phyloP scores from a whole-genome alignment of 1,140 invertebrate species.

The Dinoponera quadriceps region DNA sequence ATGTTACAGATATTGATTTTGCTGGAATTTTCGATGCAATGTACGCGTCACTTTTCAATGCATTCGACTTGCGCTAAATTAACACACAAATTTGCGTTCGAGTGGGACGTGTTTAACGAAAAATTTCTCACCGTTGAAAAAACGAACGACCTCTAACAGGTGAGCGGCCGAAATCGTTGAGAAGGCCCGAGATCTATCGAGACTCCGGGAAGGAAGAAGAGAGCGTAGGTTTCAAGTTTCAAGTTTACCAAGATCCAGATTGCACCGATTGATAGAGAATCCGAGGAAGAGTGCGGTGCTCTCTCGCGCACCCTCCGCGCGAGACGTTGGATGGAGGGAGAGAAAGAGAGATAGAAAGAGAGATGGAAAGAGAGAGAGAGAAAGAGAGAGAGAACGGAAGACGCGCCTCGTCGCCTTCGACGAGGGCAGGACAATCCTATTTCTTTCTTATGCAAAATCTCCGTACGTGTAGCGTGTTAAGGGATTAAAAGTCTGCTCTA shows the following conservation, averaged over 20 bases:
- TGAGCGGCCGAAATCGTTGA: background rate
- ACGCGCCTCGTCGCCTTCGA: constrained; percentile 68
- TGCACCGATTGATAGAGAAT: background rate
- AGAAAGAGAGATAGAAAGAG: constrained; percentile 38
- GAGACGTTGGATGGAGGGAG: background rate
- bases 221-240: background rate
- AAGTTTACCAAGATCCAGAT: background rate
- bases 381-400: constrained; percentile 29
- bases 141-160: too few relatives aligned
- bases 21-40: too few relatives aligned
- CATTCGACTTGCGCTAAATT: too few relatives aligned
- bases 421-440: constrained; percentile 80
- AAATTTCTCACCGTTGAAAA: too few relatives aligned
- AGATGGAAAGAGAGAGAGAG: background rate
- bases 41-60: too few relatives aligned
- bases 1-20: too few relatives aligned
- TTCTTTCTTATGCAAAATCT: constrained; percentile 85
- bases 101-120: too few relatives aligned
- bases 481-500: constrained; percentile 84
- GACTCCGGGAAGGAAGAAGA: background rate
- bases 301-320: background rate
- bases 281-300: constrained; percentile 1
- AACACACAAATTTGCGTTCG: too few relatives aligned
- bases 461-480: constrained; percentile 80
- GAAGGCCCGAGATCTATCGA: background rate